A percentile compares a stretch with the other conserved stretches of the same genome.
Conservation (phyloP, 2,888 invertebrate species). For the Diarsia rubi region DNA sequence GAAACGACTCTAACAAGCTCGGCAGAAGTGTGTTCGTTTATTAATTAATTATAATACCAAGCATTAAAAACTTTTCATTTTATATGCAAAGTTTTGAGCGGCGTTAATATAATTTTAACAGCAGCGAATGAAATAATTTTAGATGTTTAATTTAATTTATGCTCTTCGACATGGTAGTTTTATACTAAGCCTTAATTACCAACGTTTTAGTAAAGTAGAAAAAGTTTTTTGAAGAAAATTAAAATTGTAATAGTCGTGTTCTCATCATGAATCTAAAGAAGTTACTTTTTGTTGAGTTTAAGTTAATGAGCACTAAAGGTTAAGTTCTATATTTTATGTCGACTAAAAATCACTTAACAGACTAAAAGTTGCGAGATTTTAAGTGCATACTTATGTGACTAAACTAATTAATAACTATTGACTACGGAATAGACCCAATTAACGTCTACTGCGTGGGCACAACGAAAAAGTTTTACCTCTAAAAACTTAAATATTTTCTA, state of each 20-base stretch:
- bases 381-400: not conserved
- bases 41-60: constrained; percentile 52
- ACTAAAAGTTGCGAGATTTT: not conserved
- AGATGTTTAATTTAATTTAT: constrained; percentile 49
- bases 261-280: not conserved
- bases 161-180: constrained; percentile 21
- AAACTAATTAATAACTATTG: not conserved
- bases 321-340: not conserved
- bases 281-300: constrained; percentile 2
- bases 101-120: constrained; percentile 60
- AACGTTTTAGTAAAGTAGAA: constrained; percentile 5
- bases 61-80: constrained; percentile 61
- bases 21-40: constrained; percentile 42
- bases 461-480: not conserved
- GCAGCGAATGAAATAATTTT: constrained; percentile 58
- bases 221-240: constrained; percentile 26
- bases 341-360: not conserved
- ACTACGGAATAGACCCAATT: not conserved
- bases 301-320: constrained; percentile 16
- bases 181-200: constrained; percentile 23
- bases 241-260: constrained; percentile 24
- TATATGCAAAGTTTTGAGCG: constrained; percentile 57
- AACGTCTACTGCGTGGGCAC: not conserved
- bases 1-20: constrained; percentile 23
- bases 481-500: not conserved